Percentiles rank a stretch among this genome's conserved stretches.
phyloP scores from a whole-genome alignment of 2,797 vertebrate genomes.

The Rachycentron canadum region DNA sequence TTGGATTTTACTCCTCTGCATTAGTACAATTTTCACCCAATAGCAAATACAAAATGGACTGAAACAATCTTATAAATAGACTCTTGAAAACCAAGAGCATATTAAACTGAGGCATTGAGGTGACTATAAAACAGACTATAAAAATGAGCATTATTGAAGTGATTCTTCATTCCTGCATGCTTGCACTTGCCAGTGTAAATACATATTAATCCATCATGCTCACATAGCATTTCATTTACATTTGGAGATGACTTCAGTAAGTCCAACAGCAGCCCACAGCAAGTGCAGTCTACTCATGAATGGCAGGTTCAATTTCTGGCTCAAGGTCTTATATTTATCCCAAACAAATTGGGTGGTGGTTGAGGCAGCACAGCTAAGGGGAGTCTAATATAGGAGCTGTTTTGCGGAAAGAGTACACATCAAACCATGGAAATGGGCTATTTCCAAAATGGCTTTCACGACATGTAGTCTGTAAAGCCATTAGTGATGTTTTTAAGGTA shows the following conservation, averaged over 20 bases:
- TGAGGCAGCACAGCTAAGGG: conserved; percentile 59
- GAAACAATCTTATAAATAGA: conserved; percentile 48
- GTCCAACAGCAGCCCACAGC: conserved; percentile 52
- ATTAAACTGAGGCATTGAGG: conserved; percentile 41
- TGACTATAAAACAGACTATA: conserved; percentile 39
- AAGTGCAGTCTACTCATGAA: conserved; percentile 59
- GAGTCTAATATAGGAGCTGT: conserved; percentile 59
- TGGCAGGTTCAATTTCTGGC: conserved; percentile 73
- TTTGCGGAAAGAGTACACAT: conserved; percentile 60
- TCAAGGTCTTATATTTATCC: conserved; percentile 75
- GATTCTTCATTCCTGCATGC: conserved; percentile 40
- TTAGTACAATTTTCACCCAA: conserved; percentile 31
- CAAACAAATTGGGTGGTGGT: conserved; percentile 69
- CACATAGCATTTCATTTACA: conserved; percentile 60
- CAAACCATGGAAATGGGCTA: conserved; percentile 64
- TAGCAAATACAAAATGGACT: conserved; percentile 49
- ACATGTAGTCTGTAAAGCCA: conserved; percentile 57
- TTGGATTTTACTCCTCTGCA: conserved; percentile 41
- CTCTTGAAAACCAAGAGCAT: conserved; percentile 40
- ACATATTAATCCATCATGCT: conserved; percentile 56
- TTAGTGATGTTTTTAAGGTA: conserved; percentile 62
- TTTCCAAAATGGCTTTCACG: conserved; percentile 66
- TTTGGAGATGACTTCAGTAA: conserved; percentile 64
- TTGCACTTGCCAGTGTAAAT: conserved; percentile 42
- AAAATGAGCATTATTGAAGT: conserved; percentile 47